These are phyloP conservation scores for Trilocha varians DNA, from an alignment of 2,888 invertebrate genomes.

Conservation along the genomic window DNA sequence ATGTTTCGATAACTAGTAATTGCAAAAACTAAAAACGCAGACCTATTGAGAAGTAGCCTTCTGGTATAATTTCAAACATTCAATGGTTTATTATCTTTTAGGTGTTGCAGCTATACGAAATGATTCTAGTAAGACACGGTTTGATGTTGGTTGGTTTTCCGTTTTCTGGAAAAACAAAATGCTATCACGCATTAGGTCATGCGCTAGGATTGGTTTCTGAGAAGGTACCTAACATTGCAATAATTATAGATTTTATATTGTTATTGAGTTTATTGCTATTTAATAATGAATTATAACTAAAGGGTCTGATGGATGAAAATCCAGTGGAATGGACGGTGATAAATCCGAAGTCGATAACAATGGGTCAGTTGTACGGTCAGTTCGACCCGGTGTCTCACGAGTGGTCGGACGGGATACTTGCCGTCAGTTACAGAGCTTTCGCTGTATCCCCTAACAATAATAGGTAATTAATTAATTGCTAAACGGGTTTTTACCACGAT, in stretches of 20 bases:
- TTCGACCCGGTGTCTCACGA: conserved; percentile 96
- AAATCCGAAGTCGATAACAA: conserved; percentile 95
- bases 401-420: conserved; percentile 93
- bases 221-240: too few relatives aligned
- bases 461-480: too few relatives aligned
- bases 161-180: conserved; percentile 92
- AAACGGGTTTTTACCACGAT: too few relatives aligned
- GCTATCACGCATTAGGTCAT: conserved; percentile 87
- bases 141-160: conserved; percentile 95
- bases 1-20: too few relatives aligned
- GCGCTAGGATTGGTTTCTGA: conserved; percentile 85
- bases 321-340: conserved; percentile 85
- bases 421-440: conserved; percentile 86
- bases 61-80: neutral
- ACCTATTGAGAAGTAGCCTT: too few relatives aligned
- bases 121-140: conserved; percentile 95
- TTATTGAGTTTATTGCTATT: neutral
- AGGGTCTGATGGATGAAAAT: conserved; percentile 83
- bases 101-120: conserved; percentile 87
- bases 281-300: neutral
- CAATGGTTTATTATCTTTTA: conserved; percentile 13
- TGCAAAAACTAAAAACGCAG: too few relatives aligned
- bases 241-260: neutral
- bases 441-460: conserved; percentile 82
- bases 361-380: conserved; percentile 96